Conservation (phyloP, 2,797 vertebrate genomes). For the Leuciscus waleckii region DNA sequence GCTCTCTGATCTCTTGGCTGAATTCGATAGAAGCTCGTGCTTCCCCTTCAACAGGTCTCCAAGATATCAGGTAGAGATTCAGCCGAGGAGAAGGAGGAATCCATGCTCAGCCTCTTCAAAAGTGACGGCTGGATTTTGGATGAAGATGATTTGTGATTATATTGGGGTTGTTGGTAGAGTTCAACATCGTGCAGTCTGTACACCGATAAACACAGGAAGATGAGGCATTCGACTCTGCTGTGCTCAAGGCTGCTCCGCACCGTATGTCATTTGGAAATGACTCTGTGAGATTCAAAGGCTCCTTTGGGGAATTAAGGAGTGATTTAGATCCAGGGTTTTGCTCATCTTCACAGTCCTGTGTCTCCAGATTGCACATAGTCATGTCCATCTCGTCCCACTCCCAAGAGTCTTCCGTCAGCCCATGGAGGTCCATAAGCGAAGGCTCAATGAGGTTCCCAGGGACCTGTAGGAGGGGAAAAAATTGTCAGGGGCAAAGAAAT, state of each 20-base stretch:
- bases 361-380: conserved; percentile 83
- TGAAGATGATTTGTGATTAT: conserved; percentile 72
- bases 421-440: conserved; percentile 85
- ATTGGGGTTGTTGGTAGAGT: conserved; percentile 78
- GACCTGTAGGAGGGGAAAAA: conserved; percentile 75
- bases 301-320: conserved; percentile 63
- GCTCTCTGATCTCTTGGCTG: conserved; percentile 83
- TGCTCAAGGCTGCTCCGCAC: conserved; percentile 61
- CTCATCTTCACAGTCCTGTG: conserved; percentile 74
- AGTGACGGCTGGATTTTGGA: conserved; percentile 75
- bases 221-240: conserved; percentile 50
- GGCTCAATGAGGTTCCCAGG: conserved; percentile 87
- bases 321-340: conserved; percentile 68
- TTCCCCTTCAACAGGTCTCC: conserved; percentile 71
- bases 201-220: conserved; percentile 83
- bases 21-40: conserved; percentile 72
- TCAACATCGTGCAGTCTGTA: conserved; percentile 89
- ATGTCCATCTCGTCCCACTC: conserved; percentile 99
- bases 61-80: conserved; percentile 91
- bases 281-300: conserved; percentile 60
- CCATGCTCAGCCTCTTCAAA: conserved; percentile 87
- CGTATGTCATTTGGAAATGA: conserved; percentile 65
- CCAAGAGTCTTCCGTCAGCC: conserved; percentile 86
- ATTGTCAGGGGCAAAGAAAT: conserved; percentile 13
- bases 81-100: conserved; percentile 91